Conservation (phyloP, 2,797 vertebrate species). For the Geotrypetes seraphini region DNA sequence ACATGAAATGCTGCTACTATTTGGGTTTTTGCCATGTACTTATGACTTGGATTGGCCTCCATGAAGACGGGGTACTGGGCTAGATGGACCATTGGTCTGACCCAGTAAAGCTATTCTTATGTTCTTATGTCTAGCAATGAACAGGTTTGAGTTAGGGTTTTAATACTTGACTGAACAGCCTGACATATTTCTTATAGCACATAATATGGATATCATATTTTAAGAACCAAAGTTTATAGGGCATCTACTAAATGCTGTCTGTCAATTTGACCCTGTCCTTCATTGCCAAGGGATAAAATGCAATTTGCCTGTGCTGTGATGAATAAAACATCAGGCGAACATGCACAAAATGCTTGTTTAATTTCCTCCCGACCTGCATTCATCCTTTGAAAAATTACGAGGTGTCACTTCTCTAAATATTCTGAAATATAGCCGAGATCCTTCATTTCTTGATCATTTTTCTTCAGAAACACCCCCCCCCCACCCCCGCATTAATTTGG, state of each 20-base stretch:
- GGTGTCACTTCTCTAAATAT: conserved; percentile 22
- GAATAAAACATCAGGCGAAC: conserved; percentile 47
- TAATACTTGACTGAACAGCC: too few species aligned
- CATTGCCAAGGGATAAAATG: conserved; percentile 34
- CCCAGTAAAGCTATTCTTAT: too few species aligned
- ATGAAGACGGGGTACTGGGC: too few species aligned
- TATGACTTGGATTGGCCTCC: too few species aligned
- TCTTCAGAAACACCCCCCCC: conserved; percentile 14
- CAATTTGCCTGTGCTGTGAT: conserved; percentile 34
- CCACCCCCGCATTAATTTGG: not conserved
- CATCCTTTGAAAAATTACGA: conserved; percentile 33
- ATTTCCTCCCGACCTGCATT: conserved; percentile 39
- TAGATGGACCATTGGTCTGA: too few species aligned
- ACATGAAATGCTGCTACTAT: too few species aligned
- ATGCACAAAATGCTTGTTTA: conserved; percentile 33
- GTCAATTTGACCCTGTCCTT: conserved; percentile 27
- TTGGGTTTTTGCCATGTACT: too few species aligned
- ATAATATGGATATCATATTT: conserved; percentile 20
- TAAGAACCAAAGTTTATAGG: conserved; percentile 15
- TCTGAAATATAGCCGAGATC: conserved; percentile 3
- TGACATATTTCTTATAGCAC: too few species aligned
- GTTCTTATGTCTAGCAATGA: too few species aligned
- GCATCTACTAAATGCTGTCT: conserved; percentile 30
- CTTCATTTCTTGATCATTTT: conserved; percentile 18
- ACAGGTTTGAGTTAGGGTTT: too few species aligned